These are phyloP conservation scores for Reticulitermes speratus DNA, from an alignment of 1,140 invertebrate species.

Conservation along the genomic window DNA sequence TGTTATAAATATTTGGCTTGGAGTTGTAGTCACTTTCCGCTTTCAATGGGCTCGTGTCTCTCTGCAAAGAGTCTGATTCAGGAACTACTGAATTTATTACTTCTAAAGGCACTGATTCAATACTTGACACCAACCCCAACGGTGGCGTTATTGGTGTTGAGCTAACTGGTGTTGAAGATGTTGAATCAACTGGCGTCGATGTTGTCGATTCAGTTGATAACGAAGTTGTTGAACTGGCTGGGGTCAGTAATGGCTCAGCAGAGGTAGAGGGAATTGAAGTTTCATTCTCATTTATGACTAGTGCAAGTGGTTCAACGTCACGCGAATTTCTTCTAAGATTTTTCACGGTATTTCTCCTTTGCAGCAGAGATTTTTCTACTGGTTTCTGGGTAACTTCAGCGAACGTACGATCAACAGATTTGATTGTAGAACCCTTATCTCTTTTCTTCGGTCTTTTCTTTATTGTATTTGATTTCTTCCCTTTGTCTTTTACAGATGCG, in stretches of 20 bases:
- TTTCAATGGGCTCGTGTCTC: neutral
- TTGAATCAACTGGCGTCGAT: neutral
- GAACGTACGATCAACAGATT: neutral
- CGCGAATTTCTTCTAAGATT: constrained; percentile 39
- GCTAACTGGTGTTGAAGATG: neutral
- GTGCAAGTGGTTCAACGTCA: neutral
- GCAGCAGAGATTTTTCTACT: constrained; percentile 1
- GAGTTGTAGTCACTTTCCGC: neutral
- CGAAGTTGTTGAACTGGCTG: neutral
- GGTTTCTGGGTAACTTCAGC: neutral
- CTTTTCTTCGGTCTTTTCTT: constrained; percentile 28
- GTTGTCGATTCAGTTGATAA: neutral
- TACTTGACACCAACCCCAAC: neutral
- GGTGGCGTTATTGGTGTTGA: neutral
- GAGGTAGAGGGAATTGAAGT: neutral
- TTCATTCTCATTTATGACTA: neutral
- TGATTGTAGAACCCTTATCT: neutral
- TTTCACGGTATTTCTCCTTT: constrained; percentile 38
- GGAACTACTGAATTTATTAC: neutral
- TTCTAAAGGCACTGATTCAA: neutral
- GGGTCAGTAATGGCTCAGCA: neutral
- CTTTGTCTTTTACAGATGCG: neutral
- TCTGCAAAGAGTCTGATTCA: neutral
- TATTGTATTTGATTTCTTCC: neutral
- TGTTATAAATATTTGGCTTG: neutral